Percentiles rank a stretch among this genome's conserved stretches.
Evolutionary conservation across 2,797 vertebrate species (phyloP).

Genomic region (Vipera ursinii): DNA sequence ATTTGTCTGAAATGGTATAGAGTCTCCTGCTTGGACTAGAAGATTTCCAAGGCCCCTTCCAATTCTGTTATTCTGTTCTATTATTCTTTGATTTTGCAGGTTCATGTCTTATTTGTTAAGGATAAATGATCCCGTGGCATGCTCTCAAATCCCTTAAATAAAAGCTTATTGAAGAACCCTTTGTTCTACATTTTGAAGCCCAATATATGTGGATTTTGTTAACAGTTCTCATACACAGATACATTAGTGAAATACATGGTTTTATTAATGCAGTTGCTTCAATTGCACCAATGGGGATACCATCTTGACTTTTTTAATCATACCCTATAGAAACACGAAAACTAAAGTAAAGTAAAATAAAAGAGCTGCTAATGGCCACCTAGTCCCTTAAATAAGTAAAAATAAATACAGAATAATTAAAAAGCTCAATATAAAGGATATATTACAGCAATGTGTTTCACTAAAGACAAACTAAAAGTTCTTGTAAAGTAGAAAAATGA

Average conservation of each 20-base stretch:
- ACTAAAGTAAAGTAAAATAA: neutral
- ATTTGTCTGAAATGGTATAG: neutral
- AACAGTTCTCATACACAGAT: neutral
- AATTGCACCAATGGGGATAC: neutral
- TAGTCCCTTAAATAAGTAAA: neutral
- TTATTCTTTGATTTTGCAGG: neutral
- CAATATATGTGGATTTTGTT: neutral
- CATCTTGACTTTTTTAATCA: neutral
- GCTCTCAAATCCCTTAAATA: neutral
- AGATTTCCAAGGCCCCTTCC: neutral
- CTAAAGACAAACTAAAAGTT: neutral
- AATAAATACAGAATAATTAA: neutral
- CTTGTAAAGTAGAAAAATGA: neutral
- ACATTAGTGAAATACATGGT: neutral
- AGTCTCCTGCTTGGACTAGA: neutral
- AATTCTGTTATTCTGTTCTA: neutral
- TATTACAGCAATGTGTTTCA: neutral
- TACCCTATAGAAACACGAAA: neutral
- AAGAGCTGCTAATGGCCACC: too few species aligned
- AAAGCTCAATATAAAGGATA: neutral
- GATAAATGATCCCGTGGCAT: neutral
- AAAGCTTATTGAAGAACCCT: neutral
- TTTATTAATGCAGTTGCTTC: neutral
- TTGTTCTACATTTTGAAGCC: neutral
- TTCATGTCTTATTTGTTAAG: neutral